phyloP scores from a whole-genome alignment of 2,888 invertebrate genomes.

The Sussaba pulchella region DNA sequence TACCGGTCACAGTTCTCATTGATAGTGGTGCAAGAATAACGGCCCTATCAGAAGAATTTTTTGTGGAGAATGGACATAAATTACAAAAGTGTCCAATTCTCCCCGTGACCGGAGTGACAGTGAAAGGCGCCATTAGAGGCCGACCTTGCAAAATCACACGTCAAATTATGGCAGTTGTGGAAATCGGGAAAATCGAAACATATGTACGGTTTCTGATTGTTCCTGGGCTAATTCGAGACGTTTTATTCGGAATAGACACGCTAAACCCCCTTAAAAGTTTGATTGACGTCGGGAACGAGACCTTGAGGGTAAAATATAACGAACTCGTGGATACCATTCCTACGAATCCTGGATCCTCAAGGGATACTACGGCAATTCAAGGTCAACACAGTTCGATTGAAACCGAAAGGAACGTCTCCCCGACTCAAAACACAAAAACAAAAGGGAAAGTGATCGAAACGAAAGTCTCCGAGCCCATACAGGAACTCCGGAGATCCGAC shows the following conservation, averaged over 20 bases:
- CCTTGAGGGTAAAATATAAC: background rate
- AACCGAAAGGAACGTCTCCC: background rate
- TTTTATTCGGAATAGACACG: conserved; percentile 19
- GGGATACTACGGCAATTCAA: background rate
- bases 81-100: conserved; percentile 18
- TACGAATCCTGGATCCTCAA: background rate
- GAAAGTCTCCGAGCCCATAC: background rate
- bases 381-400: background rate
- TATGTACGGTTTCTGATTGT: conserved; percentile 6
- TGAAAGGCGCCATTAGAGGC: conserved; percentile 26
- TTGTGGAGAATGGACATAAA: background rate
- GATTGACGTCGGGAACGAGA: conserved; percentile 5
- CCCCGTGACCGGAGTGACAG: conserved; percentile 13
- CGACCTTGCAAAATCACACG: background rate
- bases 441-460: background rate
- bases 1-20: background rate
- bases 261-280: conserved; percentile 7
- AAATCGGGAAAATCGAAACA: background rate
- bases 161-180: background rate
- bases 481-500: background rate
- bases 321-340: background rate
- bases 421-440: background rate
- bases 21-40: conserved; percentile 32
- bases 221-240: conserved; percentile 35
- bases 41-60: conserved; percentile 36